Percentiles rank a stretch among this genome's conserved stretches.
Evolutionary conservation across 2,797 vertebrate genomes (phyloP).

Genomic region (Naso thynnoides): DNA sequence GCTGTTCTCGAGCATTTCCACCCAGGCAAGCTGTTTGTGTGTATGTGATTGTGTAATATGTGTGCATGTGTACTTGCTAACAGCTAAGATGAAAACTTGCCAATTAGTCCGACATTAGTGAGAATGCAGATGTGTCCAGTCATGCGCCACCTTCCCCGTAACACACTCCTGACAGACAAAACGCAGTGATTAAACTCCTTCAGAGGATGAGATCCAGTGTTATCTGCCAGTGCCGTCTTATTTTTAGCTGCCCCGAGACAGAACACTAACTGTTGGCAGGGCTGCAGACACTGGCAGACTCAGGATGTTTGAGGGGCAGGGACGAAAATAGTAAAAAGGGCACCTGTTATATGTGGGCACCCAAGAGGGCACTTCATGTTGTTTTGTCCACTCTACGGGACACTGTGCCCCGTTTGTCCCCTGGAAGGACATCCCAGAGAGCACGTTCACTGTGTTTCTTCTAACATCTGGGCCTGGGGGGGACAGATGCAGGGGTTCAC

Average conservation of each 20-base stretch:
- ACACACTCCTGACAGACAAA: constrained; percentile 14
- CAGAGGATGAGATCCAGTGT: constrained; percentile 19
- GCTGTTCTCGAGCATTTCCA: constrained; percentile 61
- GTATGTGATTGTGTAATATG: background rate
- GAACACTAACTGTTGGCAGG: constrained; percentile 8
- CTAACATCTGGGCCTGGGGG: too few relatives aligned
- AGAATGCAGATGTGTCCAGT: constrained; percentile 29
- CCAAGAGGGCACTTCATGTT: too few relatives aligned
- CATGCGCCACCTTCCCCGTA: constrained; percentile 9
- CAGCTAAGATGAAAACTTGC: background rate
- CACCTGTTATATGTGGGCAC: too few relatives aligned
- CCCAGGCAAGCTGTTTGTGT: constrained; percentile 2
- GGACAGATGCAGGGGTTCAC: constrained; percentile 5
- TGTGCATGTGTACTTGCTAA: background rate
- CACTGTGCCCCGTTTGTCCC: too few relatives aligned
- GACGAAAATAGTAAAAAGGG: too few relatives aligned
- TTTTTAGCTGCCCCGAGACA: constrained; percentile 47
- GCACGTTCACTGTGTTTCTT: too few relatives aligned
- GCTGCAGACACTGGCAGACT: too few relatives aligned
- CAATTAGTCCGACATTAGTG: background rate
- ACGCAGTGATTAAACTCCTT: constrained; percentile 25
- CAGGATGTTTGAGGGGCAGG: too few relatives aligned
- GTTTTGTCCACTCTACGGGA: too few relatives aligned
- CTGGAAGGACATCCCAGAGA: too few relatives aligned
- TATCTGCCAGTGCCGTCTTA: constrained; percentile 35